phyloP scores from a whole-genome alignment of 2,888 invertebrate species.

The Aquatica leii region DNA sequence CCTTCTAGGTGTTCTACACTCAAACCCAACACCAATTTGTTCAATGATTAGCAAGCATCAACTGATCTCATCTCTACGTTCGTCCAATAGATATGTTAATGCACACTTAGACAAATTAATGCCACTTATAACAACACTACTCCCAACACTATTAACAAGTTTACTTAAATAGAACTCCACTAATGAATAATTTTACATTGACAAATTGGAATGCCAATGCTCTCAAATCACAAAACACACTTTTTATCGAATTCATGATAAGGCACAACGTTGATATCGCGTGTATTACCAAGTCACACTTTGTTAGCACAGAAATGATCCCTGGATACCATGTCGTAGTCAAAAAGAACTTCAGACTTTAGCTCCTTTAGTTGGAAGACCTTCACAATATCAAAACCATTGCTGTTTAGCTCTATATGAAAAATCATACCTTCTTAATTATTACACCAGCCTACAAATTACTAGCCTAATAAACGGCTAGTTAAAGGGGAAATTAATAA shows the following conservation, averaged over 20 bases:
- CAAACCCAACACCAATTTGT: background rate
- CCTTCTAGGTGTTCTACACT: background rate
- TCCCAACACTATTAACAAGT: background rate
- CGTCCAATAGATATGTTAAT: background rate
- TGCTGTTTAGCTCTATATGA: background rate
- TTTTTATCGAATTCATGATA: background rate
- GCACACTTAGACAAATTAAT: background rate
- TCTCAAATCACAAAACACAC: background rate
- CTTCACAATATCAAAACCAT: background rate
- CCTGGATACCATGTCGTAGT: background rate
- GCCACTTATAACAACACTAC: background rate
- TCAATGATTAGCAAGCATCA: background rate
- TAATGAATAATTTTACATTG: background rate
- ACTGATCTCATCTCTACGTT: background rate
- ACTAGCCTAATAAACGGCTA: too few species aligned
- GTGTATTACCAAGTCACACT: background rate
- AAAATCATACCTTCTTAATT: background rate
- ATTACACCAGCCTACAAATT: too few species aligned
- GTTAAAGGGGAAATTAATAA: too few species aligned
- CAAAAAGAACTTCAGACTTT: background rate
- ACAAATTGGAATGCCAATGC: background rate
- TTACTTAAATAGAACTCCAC: background rate
- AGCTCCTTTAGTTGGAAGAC: background rate
- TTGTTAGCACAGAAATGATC: background rate
- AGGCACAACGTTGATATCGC: background rate